These are phyloP conservation scores for Sturmia bella DNA, from an alignment of 2,888 invertebrate genomes.

Conservation along the genomic window DNA sequence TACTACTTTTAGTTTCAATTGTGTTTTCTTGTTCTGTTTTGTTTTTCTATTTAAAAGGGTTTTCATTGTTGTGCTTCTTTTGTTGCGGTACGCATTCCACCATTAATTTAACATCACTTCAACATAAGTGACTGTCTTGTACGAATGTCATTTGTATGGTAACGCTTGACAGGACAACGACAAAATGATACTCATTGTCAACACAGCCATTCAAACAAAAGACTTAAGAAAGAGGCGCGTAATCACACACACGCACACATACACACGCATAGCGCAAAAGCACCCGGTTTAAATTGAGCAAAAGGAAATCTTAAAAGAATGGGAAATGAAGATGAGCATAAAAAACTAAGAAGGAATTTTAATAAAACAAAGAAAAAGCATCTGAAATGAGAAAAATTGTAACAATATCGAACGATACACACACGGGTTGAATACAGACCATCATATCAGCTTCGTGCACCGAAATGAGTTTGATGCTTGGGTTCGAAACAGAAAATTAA, in stretches of 20 bases:
- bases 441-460: neutral
- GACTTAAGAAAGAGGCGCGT: constrained; percentile 25
- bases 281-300: neutral
- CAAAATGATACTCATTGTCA: constrained; percentile 70
- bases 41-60: constrained; percentile 3
- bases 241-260: neutral
- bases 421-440: constrained; percentile 1
- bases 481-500: constrained; percentile 59
- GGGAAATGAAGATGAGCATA: constrained; percentile 13
- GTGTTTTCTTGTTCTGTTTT: neutral
- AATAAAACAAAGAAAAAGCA: constrained; percentile 15
- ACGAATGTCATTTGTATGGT: constrained; percentile 70
- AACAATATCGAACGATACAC: constrained; percentile 59
- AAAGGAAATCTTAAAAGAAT: constrained; percentile 28
- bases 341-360: constrained; percentile 39
- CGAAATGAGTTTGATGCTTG: constrained; percentile 15
- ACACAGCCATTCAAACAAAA: constrained; percentile 69
- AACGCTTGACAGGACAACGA: constrained; percentile 70
- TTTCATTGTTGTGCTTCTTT: constrained; percentile 38
- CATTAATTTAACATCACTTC: constrained; percentile 71
- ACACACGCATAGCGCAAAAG: neutral
- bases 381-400: constrained; percentile 49
- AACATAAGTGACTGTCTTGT: constrained; percentile 72
- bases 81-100: constrained; percentile 64
- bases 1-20: constrained; percentile 26